Base-by-base conservation (phyloP, 2,888 invertebrate genomes). In the Melikaiella ostensackeni region DNA sequence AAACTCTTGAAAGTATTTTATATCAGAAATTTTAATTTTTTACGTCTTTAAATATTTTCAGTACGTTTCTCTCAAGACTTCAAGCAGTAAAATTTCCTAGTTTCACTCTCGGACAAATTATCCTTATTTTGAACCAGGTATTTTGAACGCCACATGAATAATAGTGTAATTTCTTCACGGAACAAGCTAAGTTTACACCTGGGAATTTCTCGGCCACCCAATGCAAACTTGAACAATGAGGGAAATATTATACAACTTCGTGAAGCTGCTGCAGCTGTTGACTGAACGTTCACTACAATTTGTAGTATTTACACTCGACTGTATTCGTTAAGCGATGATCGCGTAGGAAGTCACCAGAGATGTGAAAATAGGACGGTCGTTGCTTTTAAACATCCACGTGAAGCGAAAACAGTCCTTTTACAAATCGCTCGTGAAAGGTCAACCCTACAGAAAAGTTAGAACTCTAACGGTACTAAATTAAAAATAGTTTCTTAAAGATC, bases 351-450 rank as follows among this genome's bases (percentile, higher is more conserved):
- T 66, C 50, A 50, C 50, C 50, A 70, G 30, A n/a, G 46, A 30
- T 50, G 70, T 70, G 70, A 70, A 70, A 70, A 70, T 50, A 33
- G 70, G 70, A 50, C 70, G 30, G 19, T 70, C 50, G 70, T 70
- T 33, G 33, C 46, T 70, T 70, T 70, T 46, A 70, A 70, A 70
- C 70, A 50, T 50, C 30, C 33, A 70, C 30, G 27, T 70, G 30
- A 70, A 70, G 50, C 70, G 70, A 50, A 70, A 70, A 70, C 50
- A 50, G 50, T 50, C 50, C 70, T 50, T 70, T 70, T 70, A 70
- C 30, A 50, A 70, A 70, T 70, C 46, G 70, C 30, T 70, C 70
- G 70, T 50, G 70, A 70, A 70, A 70, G 70, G 70, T 70, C 50
- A 70, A 50, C n/a, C 30, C 30, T 70, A 13, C n/a, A 50, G 70